Evolutionary conservation across 2,113 vertebrate genomes (phyloP).

Genomic region (Colius striatus): DNA sequence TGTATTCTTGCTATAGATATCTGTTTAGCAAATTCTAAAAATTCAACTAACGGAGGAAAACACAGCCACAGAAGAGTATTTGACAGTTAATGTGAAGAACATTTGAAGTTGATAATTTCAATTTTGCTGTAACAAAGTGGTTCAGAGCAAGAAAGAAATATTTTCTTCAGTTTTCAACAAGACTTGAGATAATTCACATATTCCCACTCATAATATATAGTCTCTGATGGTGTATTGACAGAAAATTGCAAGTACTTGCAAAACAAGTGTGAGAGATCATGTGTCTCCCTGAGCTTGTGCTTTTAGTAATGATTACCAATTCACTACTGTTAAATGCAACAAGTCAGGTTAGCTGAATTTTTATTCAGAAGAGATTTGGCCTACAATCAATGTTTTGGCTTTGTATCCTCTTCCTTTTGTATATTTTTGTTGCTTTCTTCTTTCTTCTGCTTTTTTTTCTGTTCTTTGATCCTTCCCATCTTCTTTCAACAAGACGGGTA

Average conservation of each 20-base stretch:
- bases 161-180: neutral
- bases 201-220: neutral
- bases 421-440: neutral
- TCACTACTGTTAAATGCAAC: neutral
- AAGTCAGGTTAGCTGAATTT: neutral
- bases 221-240: neutral
- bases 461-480: neutral
- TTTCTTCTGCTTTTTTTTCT: neutral
- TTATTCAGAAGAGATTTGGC: neutral
- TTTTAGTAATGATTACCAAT: neutral
- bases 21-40: neutral
- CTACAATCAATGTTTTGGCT: neutral
- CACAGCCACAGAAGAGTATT: neutral
- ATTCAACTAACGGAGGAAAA: neutral
- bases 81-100: neutral
- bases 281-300: neutral
- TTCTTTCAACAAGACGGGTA: neutral
- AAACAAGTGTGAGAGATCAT: neutral
- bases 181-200: neutral
- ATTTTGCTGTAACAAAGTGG: neutral
- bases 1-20: neutral
- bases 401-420: neutral
- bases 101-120: neutral
- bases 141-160: neutral
- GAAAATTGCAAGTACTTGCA: neutral